phyloP scores from a whole-genome alignment of 2,797 vertebrate genomes.

The Botia kubotai region DNA sequence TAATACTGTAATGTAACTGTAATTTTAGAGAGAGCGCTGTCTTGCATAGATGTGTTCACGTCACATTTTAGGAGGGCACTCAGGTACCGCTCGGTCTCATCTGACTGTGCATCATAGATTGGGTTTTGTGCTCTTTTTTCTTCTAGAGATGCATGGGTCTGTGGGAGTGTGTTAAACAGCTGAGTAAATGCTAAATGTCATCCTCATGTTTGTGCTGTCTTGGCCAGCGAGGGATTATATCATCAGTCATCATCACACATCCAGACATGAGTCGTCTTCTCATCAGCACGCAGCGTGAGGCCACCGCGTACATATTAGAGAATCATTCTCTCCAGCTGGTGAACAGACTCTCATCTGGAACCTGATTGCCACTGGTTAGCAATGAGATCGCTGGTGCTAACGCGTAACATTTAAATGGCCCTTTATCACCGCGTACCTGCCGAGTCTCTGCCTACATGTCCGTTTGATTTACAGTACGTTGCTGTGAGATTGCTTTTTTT shows the following conservation, averaged over 20 bases:
- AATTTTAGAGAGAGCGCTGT: background rate
- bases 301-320: constrained; percentile 51
- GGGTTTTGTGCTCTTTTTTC: background rate
- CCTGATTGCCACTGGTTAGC: constrained; percentile 36
- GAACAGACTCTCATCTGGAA: constrained; percentile 45
- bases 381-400: constrained; percentile 37
- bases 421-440: constrained; percentile 26
- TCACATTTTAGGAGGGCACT: too few relatives aligned
- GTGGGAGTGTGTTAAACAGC: constrained; percentile 45
- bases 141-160: constrained; percentile 19
- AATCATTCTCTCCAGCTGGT: constrained; percentile 21
- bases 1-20: too few relatives aligned
- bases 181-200: constrained; percentile 54
- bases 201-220: constrained; percentile 46
- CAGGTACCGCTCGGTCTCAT: background rate
- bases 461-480: constrained; percentile 16
- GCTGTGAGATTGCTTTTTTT: constrained; percentile 25
- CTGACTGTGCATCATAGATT: constrained; percentile 16
- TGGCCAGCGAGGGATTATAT: constrained; percentile 33
- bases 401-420: constrained; percentile 25
- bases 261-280: constrained; percentile 48
- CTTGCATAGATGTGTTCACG: background rate
- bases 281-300: constrained; percentile 34
- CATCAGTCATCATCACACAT: constrained; percentile 55
- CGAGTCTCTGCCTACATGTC: constrained; percentile 6